phyloP scores from a whole-genome alignment of 2,113 vertebrate genomes.

The Geococcyx californianus region DNA sequence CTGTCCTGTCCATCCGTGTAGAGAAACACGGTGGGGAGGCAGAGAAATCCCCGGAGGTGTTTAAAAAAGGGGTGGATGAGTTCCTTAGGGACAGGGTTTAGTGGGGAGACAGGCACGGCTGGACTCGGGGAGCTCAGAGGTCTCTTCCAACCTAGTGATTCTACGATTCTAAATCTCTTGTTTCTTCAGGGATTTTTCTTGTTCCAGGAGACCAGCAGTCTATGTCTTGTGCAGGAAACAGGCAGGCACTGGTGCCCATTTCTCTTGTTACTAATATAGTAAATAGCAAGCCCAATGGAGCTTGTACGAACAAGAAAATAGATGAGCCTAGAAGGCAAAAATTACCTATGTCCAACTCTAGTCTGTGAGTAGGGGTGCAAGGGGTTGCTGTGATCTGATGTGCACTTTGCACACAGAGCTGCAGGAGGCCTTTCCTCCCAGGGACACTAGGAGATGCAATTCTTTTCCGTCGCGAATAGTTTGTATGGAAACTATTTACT shows the following conservation, averaged over 20 bases:
- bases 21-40: background rate
- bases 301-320: background rate
- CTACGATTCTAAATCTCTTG: too few species aligned
- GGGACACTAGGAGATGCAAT: background rate
- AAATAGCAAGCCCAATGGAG: background rate
- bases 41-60: too few species aligned
- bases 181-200: background rate
- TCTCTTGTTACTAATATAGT: background rate
- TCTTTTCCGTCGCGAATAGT: background rate
- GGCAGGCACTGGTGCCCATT: background rate
- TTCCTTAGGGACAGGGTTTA: too few species aligned
- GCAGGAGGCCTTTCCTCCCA: background rate
- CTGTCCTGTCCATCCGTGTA: background rate
- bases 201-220: background rate
- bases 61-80: too few species aligned
- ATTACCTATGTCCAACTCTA: background rate
- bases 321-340: conserved; percentile 4
- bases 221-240: background rate
- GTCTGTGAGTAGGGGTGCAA: background rate
- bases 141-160: too few species aligned
- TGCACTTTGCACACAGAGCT: background rate
- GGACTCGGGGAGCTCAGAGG: too few species aligned
- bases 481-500: background rate
- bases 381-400: background rate
- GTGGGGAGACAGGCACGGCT: too few species aligned